Evolutionary conservation across 2,888 invertebrate genomes (phyloP), one percentile per base, ranked within the genome.

Genomic region (Macroteleia sp.): DNA sequence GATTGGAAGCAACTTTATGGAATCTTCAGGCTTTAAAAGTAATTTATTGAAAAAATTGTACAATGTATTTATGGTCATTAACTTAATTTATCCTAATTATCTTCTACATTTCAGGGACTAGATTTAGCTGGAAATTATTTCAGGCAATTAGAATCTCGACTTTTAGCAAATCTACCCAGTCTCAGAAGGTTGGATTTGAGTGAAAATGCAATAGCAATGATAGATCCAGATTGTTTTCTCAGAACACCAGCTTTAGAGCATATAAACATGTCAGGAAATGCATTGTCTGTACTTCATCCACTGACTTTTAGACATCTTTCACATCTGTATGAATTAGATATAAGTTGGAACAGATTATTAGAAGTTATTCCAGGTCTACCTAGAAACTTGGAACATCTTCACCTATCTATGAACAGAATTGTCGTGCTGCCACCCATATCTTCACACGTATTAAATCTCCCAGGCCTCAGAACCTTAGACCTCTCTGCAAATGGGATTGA

Each of bases 361-460:
- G 95, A 95, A 84, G 94, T 97, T 79, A 93, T 96, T n/a, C 95
- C 96, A 1, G 96, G 96, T 0, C 91, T 97, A 56, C 96, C 97
- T 0, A 93, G 94, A 82, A 96, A 95, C 39, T 92, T 97, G 54
- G 97, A 97, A 88, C 94, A 96, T 79, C 91, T 97, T 19, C 94
- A 95, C 86, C 90, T 96, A 86, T 92, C 94, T 52, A 93, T 93
- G 85, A 97, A 97, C 90, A 94, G 95, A 83, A 95, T 97, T 59
- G 92, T 93, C 3, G 92, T 91, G 39, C 90, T 97, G 41, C 96
- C 96, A 4, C 91, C 94, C 14, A 30, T 84, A 1, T 94, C 94
- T 0, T 94, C 95, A 0, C 94, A 95, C 50, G 94, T 95, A 86
- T 91, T 96, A 59, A 94, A 95, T 83, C 91, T 97, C 74, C 96